Evolutionary conservation across 2,113 vertebrate species (phyloP).

Genomic region (Cranoglanis bouderius): DNA sequence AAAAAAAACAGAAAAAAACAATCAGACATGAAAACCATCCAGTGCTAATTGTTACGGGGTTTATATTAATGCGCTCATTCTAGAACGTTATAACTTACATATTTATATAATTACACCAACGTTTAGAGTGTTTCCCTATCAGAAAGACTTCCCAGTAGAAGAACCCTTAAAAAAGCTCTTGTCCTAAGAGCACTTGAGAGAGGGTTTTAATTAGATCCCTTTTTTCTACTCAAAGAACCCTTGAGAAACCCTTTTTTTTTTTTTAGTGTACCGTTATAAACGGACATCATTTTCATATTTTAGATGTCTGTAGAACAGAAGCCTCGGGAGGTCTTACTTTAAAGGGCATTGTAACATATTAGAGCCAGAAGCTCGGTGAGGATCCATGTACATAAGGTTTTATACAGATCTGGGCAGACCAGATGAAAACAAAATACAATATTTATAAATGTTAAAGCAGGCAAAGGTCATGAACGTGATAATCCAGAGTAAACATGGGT

Average conservation of each 20-base stretch:
- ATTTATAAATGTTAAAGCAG: constrained; percentile 2
- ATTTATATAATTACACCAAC: too few relatives aligned
- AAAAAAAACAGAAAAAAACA: background rate
- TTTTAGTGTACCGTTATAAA: background rate
- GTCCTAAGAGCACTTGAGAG: background rate
- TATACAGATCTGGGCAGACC: background rate
- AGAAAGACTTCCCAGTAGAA: background rate
- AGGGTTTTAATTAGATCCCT: background rate
- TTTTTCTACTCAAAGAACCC: background rate
- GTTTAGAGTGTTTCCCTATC: background rate
- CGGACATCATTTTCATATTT: background rate
- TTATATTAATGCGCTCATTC: background rate
- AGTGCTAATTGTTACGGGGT: background rate
- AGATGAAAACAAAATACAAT: constrained; percentile 3
- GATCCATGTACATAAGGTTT: background rate
- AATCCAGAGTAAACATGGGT: background rate
- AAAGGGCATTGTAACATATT: background rate
- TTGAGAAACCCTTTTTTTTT: background rate
- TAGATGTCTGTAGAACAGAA: background rate
- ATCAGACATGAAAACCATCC: background rate
- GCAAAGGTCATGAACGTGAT: background rate
- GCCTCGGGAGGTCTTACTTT: background rate
- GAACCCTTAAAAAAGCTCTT: background rate
- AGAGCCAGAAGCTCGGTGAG: background rate
- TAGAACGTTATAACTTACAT: background rate